Evolutionary conservation across 2,888 invertebrate genomes (phyloP), one percentile per base, ranked within the genome.

Genomic region (Loripinus fragilis): DNA sequence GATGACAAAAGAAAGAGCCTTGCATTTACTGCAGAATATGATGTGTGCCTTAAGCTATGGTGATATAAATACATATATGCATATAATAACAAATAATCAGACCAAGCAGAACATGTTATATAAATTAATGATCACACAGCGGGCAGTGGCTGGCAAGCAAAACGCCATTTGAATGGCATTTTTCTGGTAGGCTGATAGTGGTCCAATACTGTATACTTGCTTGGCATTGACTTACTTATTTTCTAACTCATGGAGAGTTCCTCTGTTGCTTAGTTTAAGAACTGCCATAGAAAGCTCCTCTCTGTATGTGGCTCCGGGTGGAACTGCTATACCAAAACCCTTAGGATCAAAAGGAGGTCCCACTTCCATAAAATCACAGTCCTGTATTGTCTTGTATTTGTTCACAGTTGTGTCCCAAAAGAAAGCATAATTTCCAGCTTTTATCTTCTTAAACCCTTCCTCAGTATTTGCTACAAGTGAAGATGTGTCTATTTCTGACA

Each of bases 351-450:
- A 93, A 28, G 91, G 90, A 25, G 92, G 92, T 2, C 91, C 92
- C 7, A 92, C 90, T 76, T 91, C 91, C 89, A 92, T 92, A 52
- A 90, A 88, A 41, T 90, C 87, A 81, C 91, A 92, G 85, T 92
- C 89, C 35, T 86, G 82, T 33, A 91, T 90, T 23, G 91, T 90
- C 81, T 91, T 90, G 76, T 90, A 91, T 81, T 90, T 91, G 79
- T 91, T 92, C 17, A 93, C 92, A 0, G 93, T 92, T 23, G 90
- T 91, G 77, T 93, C 93, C 93, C 93, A 93, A 85, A 93, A 92
- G 78, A 93, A 93, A 7, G 92, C 93, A 75, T 93, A 92, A 68
- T 92, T 85, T 50, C 89, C 92, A n/a, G 88, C 79, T 72, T 90
- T 91, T 7, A 92, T 92, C 78, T 88, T 90, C 48, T 83, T 71